phyloP scores from a whole-genome alignment of 2,113 vertebrate genomes.

The Syrrhaptes paradoxus region DNA sequence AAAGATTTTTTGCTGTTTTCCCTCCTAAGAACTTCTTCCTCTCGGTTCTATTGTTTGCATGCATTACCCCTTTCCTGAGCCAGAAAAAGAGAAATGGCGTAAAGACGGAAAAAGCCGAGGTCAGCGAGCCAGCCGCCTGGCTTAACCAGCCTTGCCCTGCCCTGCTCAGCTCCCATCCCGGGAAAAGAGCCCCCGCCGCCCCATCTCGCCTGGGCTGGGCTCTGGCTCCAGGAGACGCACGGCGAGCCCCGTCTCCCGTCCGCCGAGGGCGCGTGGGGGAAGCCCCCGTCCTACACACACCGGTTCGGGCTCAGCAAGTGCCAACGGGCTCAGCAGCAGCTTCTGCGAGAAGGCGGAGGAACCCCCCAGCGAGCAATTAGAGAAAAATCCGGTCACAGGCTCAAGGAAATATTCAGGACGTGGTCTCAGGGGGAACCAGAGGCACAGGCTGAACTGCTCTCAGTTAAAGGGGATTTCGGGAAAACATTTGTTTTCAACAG shows the following conservation, averaged over 20 bases:
- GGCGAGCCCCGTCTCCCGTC: rapidly evolving
- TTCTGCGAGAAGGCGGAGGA: not conserved
- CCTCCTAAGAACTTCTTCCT: slow-evolving; percentile 32
- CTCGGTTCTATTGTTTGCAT: slow-evolving; percentile 42
- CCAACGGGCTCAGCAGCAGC: not conserved
- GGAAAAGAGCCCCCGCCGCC: rapidly evolving
- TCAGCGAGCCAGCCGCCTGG: rapidly evolving
- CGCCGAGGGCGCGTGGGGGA: rapidly evolving
- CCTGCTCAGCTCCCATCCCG: not conserved
- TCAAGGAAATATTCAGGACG: slow-evolving; percentile 26
- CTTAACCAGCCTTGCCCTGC: not conserved
- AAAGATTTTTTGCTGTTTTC: slow-evolving; percentile 46
- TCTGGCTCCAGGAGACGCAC: rapidly evolving
- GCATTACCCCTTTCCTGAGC: not conserved
- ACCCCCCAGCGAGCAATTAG: slow-evolving; percentile 17
- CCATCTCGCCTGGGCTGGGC: rapidly evolving
- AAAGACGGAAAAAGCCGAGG: not conserved
- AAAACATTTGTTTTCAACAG: slow-evolving; percentile 30
- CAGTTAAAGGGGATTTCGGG: not conserved
- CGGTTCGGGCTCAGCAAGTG: rapidly evolving
- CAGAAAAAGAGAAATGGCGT: not conserved
- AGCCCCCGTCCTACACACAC: not conserved
- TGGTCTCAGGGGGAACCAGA: not conserved
- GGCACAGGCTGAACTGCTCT: not conserved
- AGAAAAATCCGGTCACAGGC: not conserved